These are phyloP conservation scores for Tauraco erythrolophus DNA, from an alignment of 2,113 vertebrate species.

Conservation along the genomic window DNA sequence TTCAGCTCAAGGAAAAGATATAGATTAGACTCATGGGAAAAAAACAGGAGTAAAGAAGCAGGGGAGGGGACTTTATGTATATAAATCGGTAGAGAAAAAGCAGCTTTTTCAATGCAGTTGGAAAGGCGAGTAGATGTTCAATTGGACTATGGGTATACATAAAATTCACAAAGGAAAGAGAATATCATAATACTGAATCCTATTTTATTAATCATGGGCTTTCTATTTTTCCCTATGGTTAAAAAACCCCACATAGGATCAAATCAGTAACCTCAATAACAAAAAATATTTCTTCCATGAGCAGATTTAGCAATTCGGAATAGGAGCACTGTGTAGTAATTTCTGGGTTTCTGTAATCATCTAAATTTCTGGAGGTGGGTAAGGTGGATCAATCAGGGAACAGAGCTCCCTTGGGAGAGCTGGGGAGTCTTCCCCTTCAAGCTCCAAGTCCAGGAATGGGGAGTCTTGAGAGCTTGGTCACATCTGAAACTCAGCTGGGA, in stretches of 20 bases:
- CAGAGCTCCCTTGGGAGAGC: neutral
- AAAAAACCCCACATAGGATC: neutral
- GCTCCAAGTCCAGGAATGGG: rapidly evolving
- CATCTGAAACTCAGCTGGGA: neutral
- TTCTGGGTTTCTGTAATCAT: neutral
- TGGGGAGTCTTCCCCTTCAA: neutral
- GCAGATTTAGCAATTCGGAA: neutral
- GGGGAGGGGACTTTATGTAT: neutral
- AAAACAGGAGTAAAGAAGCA: neutral
- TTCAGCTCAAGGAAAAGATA: neutral
- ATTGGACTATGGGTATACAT: neutral
- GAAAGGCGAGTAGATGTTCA: neutral
- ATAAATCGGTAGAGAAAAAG: neutral
- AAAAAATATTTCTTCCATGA: neutral
- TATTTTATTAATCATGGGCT: neutral
- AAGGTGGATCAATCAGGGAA: neutral
- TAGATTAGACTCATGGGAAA: neutral
- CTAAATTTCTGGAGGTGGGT: neutral
- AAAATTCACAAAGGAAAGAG: neutral
- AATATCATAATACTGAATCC: neutral
- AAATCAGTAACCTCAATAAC: neutral
- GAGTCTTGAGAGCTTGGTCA: rapidly evolving
- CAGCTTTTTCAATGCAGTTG: neutral
- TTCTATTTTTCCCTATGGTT: neutral
- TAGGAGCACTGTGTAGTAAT: neutral